phyloP scores from a whole-genome alignment of 2,113 vertebrate genomes.

The Helogale parvula region DNA sequence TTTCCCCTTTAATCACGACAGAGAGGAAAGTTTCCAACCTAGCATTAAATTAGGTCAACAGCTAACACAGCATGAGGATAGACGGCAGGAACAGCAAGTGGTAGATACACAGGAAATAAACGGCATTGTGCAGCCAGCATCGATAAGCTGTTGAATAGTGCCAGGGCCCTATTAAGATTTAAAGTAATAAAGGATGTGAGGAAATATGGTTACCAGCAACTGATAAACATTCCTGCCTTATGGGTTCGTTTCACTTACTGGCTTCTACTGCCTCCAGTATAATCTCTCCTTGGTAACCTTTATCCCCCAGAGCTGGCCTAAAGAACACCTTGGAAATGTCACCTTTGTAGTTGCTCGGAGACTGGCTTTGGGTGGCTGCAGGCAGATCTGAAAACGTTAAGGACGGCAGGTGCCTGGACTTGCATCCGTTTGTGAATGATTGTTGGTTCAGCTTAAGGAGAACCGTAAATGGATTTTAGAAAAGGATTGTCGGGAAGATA shows the following conservation, averaged over 20 bases:
- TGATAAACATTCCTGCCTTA: constrained; percentile 73
- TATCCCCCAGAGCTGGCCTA: constrained; percentile 24
- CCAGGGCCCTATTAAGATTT: constrained; percentile 73
- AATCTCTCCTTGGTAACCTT: background rate
- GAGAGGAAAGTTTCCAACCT: constrained; percentile 80
- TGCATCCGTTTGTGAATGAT: background rate
- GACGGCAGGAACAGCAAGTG: constrained; percentile 70
- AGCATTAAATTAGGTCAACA: constrained; percentile 85
- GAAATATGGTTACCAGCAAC: constrained; percentile 66
- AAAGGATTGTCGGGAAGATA: background rate
- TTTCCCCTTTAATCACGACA: constrained; percentile 80
- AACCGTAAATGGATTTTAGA: background rate
- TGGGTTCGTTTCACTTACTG: constrained; percentile 68
- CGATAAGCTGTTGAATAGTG: constrained; percentile 63
- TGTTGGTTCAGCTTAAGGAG: background rate
- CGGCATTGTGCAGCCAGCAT: background rate
- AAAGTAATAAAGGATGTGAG: constrained; percentile 81
- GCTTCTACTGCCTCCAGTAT: constrained; percentile 55
- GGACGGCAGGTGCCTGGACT: background rate
- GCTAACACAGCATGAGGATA: constrained; percentile 77
- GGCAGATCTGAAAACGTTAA: background rate
- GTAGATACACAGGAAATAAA: constrained; percentile 71
- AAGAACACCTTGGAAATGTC: constrained; percentile 19
- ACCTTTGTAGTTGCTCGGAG: background rate
- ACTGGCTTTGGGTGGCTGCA: background rate